Conservation (phyloP, 2,888 invertebrate genomes). For the Notodonta dromedarius region DNA sequence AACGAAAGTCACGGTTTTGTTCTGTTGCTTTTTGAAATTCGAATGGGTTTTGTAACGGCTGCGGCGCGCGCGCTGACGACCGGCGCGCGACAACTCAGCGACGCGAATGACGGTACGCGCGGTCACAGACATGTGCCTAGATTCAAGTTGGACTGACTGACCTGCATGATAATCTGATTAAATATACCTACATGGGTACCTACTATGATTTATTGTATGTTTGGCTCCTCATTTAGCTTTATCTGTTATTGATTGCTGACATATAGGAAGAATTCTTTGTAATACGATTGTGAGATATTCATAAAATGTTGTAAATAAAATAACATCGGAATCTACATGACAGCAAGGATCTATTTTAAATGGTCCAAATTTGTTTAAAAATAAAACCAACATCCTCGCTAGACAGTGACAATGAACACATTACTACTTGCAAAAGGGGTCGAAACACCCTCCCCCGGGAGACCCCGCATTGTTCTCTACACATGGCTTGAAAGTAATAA, state of each 20-base stretch:
- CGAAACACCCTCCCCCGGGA: slow-evolving; percentile 46
- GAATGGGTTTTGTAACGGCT: slow-evolving; percentile 57
- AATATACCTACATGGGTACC: slow-evolving; percentile 21
- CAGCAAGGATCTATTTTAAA: not conserved
- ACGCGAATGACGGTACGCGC: slow-evolving; percentile 69
- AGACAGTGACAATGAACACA: slow-evolving; percentile 42
- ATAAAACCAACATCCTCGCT: slow-evolving; percentile 41
- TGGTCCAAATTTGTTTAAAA: slow-evolving; percentile 24
- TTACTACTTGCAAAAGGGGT: slow-evolving; percentile 56
- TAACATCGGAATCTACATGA: not conserved
- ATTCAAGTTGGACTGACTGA: slow-evolving; percentile 62
- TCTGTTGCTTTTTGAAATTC: slow-evolving; percentile 56
- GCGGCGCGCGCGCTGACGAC: slow-evolving; percentile 66
- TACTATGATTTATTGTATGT: slow-evolving; percentile 57
- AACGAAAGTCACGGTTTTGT: slow-evolving; percentile 46
- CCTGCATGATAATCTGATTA: slow-evolving; percentile 79
- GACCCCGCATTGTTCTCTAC: slow-evolving; percentile 52
- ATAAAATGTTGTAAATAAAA: too few species aligned
- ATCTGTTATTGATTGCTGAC: slow-evolving; percentile 25
- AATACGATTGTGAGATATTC: too few species aligned
- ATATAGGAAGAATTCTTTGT: not conserved
- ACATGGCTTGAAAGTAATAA: slow-evolving; percentile 53
- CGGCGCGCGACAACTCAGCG: slow-evolving; percentile 56
- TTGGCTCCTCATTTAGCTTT: slow-evolving; percentile 52
- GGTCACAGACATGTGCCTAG: slow-evolving; percentile 52